These are phyloP conservation scores for Cynaeus angustus DNA, from an alignment of 2,888 invertebrate genomes.

Conservation along the genomic window DNA sequence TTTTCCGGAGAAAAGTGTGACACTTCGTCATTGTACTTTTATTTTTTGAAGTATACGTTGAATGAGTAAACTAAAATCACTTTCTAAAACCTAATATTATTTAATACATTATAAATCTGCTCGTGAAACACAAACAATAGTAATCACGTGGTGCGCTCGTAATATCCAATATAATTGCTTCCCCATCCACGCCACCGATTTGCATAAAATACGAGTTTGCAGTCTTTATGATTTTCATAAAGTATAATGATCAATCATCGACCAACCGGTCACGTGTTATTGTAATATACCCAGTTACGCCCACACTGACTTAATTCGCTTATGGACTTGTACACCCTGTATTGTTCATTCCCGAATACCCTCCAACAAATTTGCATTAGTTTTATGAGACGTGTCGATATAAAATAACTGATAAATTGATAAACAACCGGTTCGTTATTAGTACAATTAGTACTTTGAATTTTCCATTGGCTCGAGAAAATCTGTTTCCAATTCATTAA, in stretches of 20 bases:
- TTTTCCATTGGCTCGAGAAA: slow-evolving; percentile 40
- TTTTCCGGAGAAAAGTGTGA: no score
- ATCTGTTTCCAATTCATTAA: slow-evolving; percentile 50
- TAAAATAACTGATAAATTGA: slow-evolving; percentile 8
- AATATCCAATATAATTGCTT: slow-evolving; percentile 7
- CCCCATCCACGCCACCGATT: slow-evolving; percentile 22
- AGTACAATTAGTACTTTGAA: slow-evolving; percentile 22
- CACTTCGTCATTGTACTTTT: no score
- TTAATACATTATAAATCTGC: neutral
- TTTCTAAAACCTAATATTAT: neutral
- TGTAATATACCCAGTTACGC: slow-evolving; percentile 62
- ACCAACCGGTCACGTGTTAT: slow-evolving; percentile 65
- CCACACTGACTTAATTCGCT: slow-evolving; percentile 63
- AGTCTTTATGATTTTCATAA: slow-evolving; percentile 67
- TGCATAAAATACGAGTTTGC: slow-evolving; percentile 44
- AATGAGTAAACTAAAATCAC: neutral
- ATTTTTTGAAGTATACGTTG: no score
- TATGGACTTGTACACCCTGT: slow-evolving; percentile 12
- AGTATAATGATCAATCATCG: slow-evolving; percentile 67
- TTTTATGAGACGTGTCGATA: slow-evolving; percentile 35
- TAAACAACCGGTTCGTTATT: slow-evolving; percentile 11
- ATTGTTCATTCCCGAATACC: slow-evolving; percentile 10
- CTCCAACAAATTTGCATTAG: slow-evolving; percentile 21
- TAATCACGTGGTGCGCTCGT: slow-evolving; percentile 12
- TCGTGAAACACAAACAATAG: slow-evolving; percentile 9